Evolutionary conservation across 2,113 vertebrate genomes (phyloP).

Genomic region (Corynorhinus townsendii): DNA sequence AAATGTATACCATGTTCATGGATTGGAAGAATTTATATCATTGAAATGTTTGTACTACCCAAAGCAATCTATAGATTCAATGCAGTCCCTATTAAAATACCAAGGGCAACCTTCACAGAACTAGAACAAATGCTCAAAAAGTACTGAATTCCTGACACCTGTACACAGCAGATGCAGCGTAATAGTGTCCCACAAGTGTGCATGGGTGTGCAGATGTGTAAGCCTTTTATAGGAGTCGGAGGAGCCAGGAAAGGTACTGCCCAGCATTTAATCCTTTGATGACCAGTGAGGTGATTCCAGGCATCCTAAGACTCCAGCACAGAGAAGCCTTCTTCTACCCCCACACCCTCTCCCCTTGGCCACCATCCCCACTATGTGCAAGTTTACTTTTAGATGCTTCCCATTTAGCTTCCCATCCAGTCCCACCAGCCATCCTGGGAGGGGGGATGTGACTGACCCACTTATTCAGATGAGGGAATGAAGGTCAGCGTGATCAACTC

Average conservation of each 20-base stretch:
- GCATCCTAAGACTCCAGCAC: background rate
- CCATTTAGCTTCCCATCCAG: background rate
- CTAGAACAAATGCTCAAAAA: too few relatives aligned
- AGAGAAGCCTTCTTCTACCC: background rate
- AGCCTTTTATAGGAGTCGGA: background rate
- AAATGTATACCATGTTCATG: too few relatives aligned
- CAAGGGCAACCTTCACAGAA: too few relatives aligned
- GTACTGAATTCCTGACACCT: background rate
- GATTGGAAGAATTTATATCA: too few relatives aligned
- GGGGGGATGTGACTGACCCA: background rate
- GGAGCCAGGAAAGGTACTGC: background rate
- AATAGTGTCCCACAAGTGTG: too few relatives aligned
- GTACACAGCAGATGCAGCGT: background rate
- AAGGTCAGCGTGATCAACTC: background rate
- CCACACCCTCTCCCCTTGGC: fast-evolving
- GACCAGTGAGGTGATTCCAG: background rate
- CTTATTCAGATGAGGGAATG: background rate
- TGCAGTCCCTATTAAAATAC: too few relatives aligned
- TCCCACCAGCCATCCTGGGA: background rate
- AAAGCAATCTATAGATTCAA: too few relatives aligned
- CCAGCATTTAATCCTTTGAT: background rate
- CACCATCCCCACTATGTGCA: background rate
- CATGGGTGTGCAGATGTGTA: background rate
- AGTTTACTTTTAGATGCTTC: background rate
- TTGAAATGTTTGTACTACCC: too few relatives aligned